These are phyloP conservation scores for Stenchaetothrips biformis DNA, from an alignment of 2,888 invertebrate genomes.

Conservation along the genomic window DNA sequence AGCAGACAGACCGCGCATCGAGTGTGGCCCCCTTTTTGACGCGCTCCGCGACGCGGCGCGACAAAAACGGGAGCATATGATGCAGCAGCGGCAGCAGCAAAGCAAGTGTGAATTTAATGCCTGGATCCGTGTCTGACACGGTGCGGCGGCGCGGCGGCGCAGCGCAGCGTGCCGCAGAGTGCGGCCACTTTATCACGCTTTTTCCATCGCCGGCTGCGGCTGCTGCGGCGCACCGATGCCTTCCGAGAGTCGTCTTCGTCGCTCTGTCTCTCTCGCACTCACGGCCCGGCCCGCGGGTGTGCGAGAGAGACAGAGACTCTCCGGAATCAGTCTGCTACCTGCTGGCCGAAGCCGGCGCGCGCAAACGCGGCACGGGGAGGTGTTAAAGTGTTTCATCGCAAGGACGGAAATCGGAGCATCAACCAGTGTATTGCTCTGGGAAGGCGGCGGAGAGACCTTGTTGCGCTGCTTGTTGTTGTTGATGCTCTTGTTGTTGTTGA, in stretches of 20 bases:
- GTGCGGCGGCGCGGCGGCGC: not conserved
- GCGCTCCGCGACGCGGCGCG: not conserved
- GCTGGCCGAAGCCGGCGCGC: not conserved
- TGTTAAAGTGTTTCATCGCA: constrained; percentile 2
- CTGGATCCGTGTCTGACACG: constrained; percentile 9
- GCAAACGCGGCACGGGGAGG: not conserved
- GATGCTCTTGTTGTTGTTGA: no score
- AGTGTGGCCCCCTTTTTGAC: no score
- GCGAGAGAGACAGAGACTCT: no score
- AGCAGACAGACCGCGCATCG: no score
- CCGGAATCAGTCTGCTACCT: no score
- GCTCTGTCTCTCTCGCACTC: not conserved
- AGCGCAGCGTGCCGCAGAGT: no score
- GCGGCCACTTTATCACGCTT: not conserved
- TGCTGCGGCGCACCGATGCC: not conserved
- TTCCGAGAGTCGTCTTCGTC: not conserved
- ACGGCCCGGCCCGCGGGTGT: no score
- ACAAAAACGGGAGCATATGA: not conserved
- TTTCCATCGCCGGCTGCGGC: not conserved
- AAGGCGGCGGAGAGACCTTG: not conserved
- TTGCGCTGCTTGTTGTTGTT: not conserved
- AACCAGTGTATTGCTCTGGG: not conserved
- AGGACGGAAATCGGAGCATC: constrained; percentile 6
- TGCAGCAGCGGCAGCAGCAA: not conserved
- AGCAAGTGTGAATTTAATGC: constrained; percentile 12